Evolutionary conservation across 2,113 vertebrate genomes (phyloP).

Genomic region (Lamprologus tigripictilis): DNA sequence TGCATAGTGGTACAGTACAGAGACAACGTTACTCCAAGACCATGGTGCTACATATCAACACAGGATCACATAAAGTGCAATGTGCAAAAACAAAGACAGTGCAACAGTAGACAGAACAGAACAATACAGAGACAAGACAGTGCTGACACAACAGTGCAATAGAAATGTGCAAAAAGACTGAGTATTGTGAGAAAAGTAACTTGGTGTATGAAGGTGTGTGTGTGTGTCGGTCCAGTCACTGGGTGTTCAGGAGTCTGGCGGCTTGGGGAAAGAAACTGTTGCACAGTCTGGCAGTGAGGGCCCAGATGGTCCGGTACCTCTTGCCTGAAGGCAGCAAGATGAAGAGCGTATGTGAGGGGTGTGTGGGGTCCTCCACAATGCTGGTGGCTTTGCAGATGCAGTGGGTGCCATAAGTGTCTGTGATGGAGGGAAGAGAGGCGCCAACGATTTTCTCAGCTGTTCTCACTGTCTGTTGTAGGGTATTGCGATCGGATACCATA

Average conservation of each 20-base stretch:
- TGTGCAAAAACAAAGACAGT: background rate
- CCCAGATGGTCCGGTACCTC: fast-evolving
- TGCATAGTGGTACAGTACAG: background rate
- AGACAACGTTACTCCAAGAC: background rate
- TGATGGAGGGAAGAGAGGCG: background rate
- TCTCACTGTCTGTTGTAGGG: background rate
- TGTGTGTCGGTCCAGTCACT: background rate
- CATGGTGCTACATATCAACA: background rate
- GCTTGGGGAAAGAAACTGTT: background rate
- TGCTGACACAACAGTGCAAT: background rate
- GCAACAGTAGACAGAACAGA: background rate
- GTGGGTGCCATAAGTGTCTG: background rate
- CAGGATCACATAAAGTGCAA: background rate
- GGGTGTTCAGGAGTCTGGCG: fast-evolving
- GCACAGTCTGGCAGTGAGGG: background rate
- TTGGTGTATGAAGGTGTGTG: background rate
- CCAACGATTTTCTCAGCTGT: background rate
- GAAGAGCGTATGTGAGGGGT: background rate
- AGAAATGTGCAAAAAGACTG: background rate
- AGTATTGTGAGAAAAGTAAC: no score
- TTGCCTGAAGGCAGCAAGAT: background rate
- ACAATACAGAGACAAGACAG: background rate
- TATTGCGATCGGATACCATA: fast-evolving
- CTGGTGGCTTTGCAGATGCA: background rate
- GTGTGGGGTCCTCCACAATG: background rate